Conservation (phyloP, 2,113 vertebrate genomes). For the Chroicocephalus ridibundus region DNA sequence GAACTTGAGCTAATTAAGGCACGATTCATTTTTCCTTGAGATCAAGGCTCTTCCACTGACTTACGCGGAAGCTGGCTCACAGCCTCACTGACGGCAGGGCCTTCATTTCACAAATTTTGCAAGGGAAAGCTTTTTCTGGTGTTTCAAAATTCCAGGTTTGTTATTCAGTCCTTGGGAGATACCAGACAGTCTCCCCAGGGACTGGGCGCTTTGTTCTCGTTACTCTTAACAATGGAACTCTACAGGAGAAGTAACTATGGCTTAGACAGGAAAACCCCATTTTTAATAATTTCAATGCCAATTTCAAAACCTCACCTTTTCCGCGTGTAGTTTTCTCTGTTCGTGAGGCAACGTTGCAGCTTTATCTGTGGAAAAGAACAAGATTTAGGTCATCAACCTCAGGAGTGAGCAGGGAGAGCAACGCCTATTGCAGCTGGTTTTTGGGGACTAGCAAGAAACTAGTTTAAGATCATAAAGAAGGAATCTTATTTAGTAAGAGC, state of each 20-base stretch:
- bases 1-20: not conserved
- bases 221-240: not conserved
- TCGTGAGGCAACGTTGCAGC: constrained; percentile 93
- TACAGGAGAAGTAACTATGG: not conserved
- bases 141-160: not conserved
- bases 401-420: not conserved
- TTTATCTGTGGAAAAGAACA: constrained; percentile 80
- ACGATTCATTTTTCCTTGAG: not conserved
- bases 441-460: not conserved
- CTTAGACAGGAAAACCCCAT: not conserved
- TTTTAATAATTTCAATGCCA: not conserved
- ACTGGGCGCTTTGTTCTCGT: not conserved
- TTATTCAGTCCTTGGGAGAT: not conserved
- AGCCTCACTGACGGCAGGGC: not conserved
- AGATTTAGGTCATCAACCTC: not conserved
- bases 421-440: not conserved
- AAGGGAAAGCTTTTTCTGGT: not conserved
- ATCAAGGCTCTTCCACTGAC: not conserved
- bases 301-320: constrained; percentile 82
- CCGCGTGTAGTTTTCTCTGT: constrained; percentile 94
- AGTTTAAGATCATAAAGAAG: not conserved
- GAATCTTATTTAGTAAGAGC: not conserved
- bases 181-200: not conserved
- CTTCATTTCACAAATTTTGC: not conserved
- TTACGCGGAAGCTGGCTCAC: not conserved